Evolutionary conservation across 2,113 vertebrate genomes (phyloP).

Genomic region (Rhegmatorhina hoffmannsi): DNA sequence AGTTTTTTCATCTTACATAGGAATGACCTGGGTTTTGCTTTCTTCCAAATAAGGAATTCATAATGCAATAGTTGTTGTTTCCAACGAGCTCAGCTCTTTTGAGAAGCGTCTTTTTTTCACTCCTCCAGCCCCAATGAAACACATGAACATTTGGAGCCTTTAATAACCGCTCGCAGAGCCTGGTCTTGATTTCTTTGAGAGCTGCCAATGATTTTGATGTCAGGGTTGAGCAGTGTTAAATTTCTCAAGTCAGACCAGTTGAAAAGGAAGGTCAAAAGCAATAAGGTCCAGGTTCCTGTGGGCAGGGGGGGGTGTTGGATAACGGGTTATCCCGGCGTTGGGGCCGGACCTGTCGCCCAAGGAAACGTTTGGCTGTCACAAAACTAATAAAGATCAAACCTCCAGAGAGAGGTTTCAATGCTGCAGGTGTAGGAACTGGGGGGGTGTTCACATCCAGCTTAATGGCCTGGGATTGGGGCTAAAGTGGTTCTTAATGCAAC

Average conservation of each 20-base stretch:
- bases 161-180: not conserved
- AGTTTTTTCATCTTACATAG: not conserved
- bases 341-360: not conserved
- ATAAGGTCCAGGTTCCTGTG: conserved; percentile 23
- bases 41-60: conserved; percentile 48
- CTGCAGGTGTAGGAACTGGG: conserved; percentile 31
- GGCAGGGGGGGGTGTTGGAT: not conserved
- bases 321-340: not conserved
- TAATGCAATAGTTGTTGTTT: conserved; percentile 37
- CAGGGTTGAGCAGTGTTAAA: conserved; percentile 16
- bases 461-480: conserved; percentile 45
- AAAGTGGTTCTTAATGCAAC: conserved; percentile 45
- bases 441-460: conserved; percentile 2
- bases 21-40: not conserved
- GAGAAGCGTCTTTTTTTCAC: not conserved
- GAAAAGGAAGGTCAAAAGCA: conserved; percentile 65
- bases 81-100: conserved; percentile 3
- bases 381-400: conserved; percentile 50
- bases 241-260: conserved; percentile 18
- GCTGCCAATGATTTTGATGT: conserved; percentile 29
- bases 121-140: not conserved
- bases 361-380: conserved; percentile 59
- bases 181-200: conserved; percentile 31
- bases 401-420: not conserved
- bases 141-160: conserved; percentile 1